phyloP scores from a whole-genome alignment of 2,113 vertebrate species.

The Alces alces region DNA sequence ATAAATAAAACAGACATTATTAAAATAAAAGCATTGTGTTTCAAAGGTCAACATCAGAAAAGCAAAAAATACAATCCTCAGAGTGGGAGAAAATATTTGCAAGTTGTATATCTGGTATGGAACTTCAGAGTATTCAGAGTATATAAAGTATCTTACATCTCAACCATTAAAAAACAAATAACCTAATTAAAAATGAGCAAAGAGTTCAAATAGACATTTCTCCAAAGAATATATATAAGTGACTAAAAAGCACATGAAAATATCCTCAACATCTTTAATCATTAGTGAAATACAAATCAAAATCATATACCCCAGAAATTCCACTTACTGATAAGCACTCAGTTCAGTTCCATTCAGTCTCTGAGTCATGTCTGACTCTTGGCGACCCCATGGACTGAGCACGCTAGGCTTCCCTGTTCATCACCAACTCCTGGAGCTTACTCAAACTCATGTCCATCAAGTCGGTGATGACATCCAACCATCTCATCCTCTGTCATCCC shows the following conservation, averaged over 20 bases:
- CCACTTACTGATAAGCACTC: neutral
- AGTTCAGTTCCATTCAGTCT: neutral
- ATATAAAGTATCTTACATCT: neutral
- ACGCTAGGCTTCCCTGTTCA: neutral
- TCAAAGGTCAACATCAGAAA: neutral
- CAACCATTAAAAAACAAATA: neutral
- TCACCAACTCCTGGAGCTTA: neutral
- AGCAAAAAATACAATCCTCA: neutral
- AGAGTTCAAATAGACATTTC: neutral
- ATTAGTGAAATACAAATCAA: neutral
- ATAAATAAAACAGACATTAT: neutral
- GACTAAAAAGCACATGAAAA: neutral
- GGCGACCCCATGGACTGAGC: neutral
- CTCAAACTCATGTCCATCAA: neutral
- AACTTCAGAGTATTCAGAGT: neutral
- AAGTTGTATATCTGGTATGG: neutral
- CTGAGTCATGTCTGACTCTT: neutral
- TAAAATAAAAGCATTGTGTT: neutral
- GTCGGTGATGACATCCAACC: neutral
- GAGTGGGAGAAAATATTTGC: neutral
- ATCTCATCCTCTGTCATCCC: neutral
- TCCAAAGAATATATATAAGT: neutral
- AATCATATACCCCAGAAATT: neutral
- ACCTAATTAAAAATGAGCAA: neutral
- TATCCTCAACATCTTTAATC: neutral